Percentiles rank a stretch among this genome's conserved stretches.
Evolutionary conservation across 2,113 vertebrate species (phyloP).

Genomic region (Dicerorhinus sumatrensis): DNA sequence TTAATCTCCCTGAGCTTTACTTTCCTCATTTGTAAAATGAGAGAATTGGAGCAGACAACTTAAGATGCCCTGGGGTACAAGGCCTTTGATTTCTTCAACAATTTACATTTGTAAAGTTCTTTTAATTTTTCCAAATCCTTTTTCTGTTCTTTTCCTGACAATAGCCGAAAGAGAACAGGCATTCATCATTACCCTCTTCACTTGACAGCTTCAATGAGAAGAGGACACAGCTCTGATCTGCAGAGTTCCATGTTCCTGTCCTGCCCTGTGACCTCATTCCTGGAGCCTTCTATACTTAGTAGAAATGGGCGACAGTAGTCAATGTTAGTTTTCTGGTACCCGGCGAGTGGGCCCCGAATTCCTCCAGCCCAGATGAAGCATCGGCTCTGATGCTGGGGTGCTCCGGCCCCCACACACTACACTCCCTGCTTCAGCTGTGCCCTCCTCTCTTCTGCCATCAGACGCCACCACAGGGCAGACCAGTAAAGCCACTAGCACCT

Average conservation of each 20-base stretch:
- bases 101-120: not conserved
- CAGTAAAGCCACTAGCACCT: not conserved
- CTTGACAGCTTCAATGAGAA: not conserved
- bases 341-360: not conserved
- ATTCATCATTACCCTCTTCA: not conserved
- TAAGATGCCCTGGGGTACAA: not conserved
- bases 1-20: not conserved
- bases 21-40: not conserved
- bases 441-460: not conserved
- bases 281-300: not conserved
- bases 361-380: not conserved
- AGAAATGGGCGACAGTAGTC: rapidly evolving
- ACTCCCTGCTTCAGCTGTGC: not conserved
- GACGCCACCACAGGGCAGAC: not conserved
- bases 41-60: not conserved
- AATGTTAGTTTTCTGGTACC: not conserved
- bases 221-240: not conserved
- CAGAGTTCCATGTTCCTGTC: not conserved
- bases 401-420: rapidly evolving
- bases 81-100: not conserved
- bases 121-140: not conserved
- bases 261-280: too few relatives aligned
- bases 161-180: not conserved
- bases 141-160: not conserved
- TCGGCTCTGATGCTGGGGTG: not conserved